Evolutionary conservation across 2,113 vertebrate genomes (phyloP), one percentile per base, ranked within the genome.

Genomic region (Amblyornis subalaris): DNA sequence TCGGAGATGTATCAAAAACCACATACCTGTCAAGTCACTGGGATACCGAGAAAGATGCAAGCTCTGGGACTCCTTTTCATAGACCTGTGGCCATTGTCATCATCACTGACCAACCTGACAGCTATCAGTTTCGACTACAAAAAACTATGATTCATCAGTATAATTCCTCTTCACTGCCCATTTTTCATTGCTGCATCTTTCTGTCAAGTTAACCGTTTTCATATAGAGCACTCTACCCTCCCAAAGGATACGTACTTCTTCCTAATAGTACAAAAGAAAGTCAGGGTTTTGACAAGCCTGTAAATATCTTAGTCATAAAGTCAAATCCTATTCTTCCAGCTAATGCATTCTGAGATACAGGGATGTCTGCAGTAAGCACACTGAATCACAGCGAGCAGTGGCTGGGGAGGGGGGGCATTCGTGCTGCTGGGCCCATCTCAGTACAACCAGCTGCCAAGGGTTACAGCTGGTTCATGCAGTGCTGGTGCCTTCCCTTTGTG

Each of bases 271-370:
- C 50, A 57, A 89, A 93, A 93, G 65, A 86, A 96, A 86, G 87
- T 42, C 17, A 1, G 36, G 55, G 29, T 53, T 90, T 95, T 95
- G 96, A 92, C 95, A 93, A 55, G 48, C 61, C 65, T 92, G 92
- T 96, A 97, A 95, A 95, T 93, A 91, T 92, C 85, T 77, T 86
- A 92, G 93, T 77, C 75, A 54, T 92, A 89, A 91, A 96, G 91
- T 93, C 92, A 96, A 95, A 95, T 76, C 47, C 61, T 92, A 14
- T 75, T 84, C 92, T 91, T 92, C 65, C 50, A 92, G 62, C 45
- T 88, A 71, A 84, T 62, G 60, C 75, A 72, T 85, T 76, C 76
- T 48, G 77, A 86, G 72, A 75, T 79, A 13, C 38, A 76, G 64
- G 54, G 50, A 73, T 78, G 74, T 54, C 67, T 92, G 47, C 57